phyloP scores from a whole-genome alignment of 2,113 vertebrate species.

The Ophiodon elongatus region DNA sequence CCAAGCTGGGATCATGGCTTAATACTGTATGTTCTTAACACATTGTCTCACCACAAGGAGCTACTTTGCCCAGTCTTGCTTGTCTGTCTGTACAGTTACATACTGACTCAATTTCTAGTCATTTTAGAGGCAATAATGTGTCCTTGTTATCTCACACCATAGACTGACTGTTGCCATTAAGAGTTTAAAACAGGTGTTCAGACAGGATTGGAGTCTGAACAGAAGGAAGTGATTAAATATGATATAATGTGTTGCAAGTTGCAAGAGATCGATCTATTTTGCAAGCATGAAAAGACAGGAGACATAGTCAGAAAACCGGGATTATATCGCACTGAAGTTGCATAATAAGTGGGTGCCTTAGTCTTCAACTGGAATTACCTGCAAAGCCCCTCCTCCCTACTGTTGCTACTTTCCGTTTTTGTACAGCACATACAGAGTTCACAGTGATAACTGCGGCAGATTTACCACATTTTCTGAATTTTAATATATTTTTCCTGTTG shows the following conservation, averaged over 20 bases:
- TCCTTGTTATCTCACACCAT: constrained; percentile 33
- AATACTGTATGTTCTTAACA: constrained; percentile 31
- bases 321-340: not conserved
- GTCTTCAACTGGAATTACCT: not conserved
- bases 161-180: not conserved
- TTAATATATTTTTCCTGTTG: not conserved
- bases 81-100: constrained; percentile 1
- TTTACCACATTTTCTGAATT: too few relatives aligned
- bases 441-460: not conserved
- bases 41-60: constrained; percentile 3
- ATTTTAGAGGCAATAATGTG: constrained; percentile 11
- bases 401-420: not conserved
- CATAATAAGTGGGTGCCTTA: not conserved
- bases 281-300: not conserved
- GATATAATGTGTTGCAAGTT: not conserved
- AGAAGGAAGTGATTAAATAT: not conserved
- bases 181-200: constrained; percentile 27
- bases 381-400: not conserved
- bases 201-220: not conserved
- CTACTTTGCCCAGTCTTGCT: constrained; percentile 11
- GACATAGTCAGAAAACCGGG: not conserved
- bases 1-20: not conserved
- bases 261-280: not conserved
- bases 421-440: not conserved
- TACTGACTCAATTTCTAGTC: not conserved